Evolutionary conservation across 2,797 vertebrate genomes (phyloP).

Genomic region (Tragopan temminckii): DNA sequence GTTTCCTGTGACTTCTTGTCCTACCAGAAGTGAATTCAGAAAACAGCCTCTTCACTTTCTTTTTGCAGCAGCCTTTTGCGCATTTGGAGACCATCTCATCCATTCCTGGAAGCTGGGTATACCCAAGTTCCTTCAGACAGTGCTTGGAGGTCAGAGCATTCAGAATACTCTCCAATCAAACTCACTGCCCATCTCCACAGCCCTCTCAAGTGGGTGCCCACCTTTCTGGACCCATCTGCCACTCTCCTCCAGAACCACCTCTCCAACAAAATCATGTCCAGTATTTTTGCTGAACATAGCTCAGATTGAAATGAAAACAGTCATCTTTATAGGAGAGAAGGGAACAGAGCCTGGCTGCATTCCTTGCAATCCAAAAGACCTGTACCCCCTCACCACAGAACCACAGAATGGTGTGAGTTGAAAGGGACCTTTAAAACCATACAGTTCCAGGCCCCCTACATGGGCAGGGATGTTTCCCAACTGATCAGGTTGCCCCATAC

Average conservation of each 20-base stretch:
- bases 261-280: neutral
- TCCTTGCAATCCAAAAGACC: neutral
- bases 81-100: neutral
- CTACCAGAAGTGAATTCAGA: slow-evolving; percentile 4
- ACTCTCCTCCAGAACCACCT: neutral
- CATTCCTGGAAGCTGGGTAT: neutral
- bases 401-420: neutral
- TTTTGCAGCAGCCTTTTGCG: neutral
- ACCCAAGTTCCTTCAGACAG: neutral
- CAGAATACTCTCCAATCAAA: neutral
- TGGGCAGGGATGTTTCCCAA: neutral
- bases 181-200: neutral
- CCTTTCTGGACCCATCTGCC: neutral
- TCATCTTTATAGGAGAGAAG: neutral
- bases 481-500: neutral
- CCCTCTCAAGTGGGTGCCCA: neutral
- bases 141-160: neutral
- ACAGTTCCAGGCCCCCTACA: neutral
- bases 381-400: neutral
- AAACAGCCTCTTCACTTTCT: slow-evolving; percentile 46
- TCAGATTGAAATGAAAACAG: neutral
- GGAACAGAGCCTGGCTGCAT: accelerated
- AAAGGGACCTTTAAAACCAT: neutral
- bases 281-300: neutral
- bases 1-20: neutral